Conservation (phyloP, 2,888 invertebrate species). For the Leptinotarsa juncta region DNA sequence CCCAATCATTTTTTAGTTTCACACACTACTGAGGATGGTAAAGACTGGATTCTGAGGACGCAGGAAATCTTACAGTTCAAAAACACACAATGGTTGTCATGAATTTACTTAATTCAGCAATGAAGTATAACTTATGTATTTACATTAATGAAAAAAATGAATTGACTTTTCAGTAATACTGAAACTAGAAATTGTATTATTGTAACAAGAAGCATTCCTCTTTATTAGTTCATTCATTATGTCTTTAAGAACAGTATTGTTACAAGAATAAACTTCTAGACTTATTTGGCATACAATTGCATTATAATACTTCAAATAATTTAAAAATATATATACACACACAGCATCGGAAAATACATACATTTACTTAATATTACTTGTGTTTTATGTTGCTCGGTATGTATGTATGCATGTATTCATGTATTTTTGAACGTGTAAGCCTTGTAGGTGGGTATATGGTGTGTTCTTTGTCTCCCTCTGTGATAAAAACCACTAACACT, state of each 20-base stretch:
- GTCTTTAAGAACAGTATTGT: constrained; percentile 46
- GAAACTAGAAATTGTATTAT: constrained; percentile 58
- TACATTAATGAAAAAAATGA: constrained; percentile 65
- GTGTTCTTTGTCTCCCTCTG: constrained; percentile 59
- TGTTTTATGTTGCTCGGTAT: constrained; percentile 52
- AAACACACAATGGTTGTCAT: constrained; percentile 63
- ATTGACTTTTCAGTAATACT: constrained; percentile 64
- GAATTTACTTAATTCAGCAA: constrained; percentile 64
- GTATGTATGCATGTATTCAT: constrained; percentile 59
- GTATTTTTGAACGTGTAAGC: constrained; percentile 68
- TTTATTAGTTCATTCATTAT: neutral
- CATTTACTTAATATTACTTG: constrained; percentile 62
- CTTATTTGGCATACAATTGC: constrained; percentile 64
- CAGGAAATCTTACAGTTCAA: constrained; percentile 62
- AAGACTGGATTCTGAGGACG: constrained; percentile 4
- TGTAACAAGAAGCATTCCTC: constrained; percentile 47
- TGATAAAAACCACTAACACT: constrained; percentile 48
- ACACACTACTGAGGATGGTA: neutral
- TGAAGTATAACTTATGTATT: constrained; percentile 62
- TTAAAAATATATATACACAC: constrained; percentile 62
- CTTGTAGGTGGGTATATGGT: constrained; percentile 55
- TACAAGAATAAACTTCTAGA: constrained; percentile 60
- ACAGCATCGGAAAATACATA: constrained; percentile 66
- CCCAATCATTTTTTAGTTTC: neutral
- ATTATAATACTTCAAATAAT: constrained; percentile 62